Base-by-base conservation (phyloP, 2,797 vertebrate genomes). In the Hypotaenidia okinawae region DNA sequence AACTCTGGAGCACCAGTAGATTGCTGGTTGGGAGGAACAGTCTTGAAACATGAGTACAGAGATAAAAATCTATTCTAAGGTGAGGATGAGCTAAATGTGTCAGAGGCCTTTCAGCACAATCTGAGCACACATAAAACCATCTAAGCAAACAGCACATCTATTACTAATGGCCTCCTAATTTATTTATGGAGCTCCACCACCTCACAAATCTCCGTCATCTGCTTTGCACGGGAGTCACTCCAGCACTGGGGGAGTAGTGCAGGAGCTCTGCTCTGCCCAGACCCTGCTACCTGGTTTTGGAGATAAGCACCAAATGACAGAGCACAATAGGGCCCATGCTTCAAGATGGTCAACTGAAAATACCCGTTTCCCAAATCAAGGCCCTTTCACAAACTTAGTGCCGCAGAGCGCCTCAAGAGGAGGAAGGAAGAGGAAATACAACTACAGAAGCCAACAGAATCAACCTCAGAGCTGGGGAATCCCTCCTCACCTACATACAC, bases 41-140 rank as follows among this genome's bases (percentile, higher is more conserved):
- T 91, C 81, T 90, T 94, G 82, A 95, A 96, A 96, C 80, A 39
- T 5, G 33, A 96, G 69, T 54, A 75, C 41, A 70, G 88, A 93
- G 92, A 97, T 90, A 85, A 90, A 92, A 89, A 94, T 94, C 92
- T 94, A 84, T 94, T 95, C 93, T 94, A 90, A 95, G 87, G 83
- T 91, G 83, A 94, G 69, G 91, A 90, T 64, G 64, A 95, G 61
- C 77, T 94, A 86, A 96, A 84, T 72, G 51, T 28, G 33, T 91
- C 85, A 80, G 52, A 92, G 90, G 77, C 79, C 88, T 91, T 95
- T 94, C 89, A 90, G 72, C 79, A 84, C 87, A 79, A 87, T 74
- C 87, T 72, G 41, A 64, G 80, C 73, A 70, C 70, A 68, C 23
- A 28, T 45, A 33, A 88, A 91, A 59, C 32, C 66, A 89, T 39